These are phyloP conservation scores for Andinoacara biseriatus DNA, from an alignment of 2,113 vertebrate genomes.

Conservation along the genomic window DNA sequence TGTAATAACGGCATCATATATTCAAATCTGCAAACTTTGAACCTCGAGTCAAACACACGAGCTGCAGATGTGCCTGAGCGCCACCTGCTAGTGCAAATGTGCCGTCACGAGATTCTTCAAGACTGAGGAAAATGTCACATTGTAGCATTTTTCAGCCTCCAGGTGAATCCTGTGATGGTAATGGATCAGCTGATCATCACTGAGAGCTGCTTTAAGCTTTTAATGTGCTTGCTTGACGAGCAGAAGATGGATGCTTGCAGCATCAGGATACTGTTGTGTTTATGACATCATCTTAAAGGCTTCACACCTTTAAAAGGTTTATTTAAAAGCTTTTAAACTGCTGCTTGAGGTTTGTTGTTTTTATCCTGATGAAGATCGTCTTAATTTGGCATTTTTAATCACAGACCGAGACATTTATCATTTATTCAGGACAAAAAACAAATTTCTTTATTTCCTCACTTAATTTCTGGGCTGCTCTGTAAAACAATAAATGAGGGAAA, in stretches of 20 bases:
- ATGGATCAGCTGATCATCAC: too few relatives aligned
- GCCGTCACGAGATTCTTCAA: neutral
- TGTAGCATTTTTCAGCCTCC: too few relatives aligned
- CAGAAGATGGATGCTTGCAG: too few relatives aligned
- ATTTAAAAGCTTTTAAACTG: neutral
- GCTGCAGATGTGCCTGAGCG: neutral
- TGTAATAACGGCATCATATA: too few relatives aligned
- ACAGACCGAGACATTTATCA: neutral
- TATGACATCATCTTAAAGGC: neutral
- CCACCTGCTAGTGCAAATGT: neutral
- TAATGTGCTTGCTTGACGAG: too few relatives aligned
- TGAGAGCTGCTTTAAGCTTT: too few relatives aligned
- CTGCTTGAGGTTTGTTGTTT: too few relatives aligned
- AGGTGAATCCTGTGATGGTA: too few relatives aligned
- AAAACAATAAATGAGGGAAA: neutral
- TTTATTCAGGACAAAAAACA: too few relatives aligned
- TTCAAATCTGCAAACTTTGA: too few relatives aligned
- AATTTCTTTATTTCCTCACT: too few relatives aligned
- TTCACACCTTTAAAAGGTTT: neutral
- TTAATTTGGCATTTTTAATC: neutral
- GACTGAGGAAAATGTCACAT: neutral
- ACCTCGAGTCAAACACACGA: neutral
- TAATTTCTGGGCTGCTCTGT: neutral
- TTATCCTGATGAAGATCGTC: neutral
- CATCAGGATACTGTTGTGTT: too few relatives aligned